Evolutionary conservation across 2,797 vertebrate genomes (phyloP).

Genomic region (Hipposideros larvatus): DNA sequence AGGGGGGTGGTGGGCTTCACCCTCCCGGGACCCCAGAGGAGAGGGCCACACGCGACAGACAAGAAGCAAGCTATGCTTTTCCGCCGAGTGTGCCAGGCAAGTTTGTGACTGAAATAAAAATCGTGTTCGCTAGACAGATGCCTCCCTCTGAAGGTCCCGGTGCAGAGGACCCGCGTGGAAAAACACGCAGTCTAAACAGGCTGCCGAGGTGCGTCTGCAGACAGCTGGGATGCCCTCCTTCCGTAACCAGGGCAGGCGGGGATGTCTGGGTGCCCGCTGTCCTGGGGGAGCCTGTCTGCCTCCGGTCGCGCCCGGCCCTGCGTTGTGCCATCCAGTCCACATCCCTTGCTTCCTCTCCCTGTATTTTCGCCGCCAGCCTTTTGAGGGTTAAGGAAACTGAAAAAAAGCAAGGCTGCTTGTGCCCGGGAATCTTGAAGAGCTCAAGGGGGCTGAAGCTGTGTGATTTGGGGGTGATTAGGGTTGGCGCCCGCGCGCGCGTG

Average conservation of each 20-base stretch:
- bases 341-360: fast-evolving
- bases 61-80: too few relatives aligned
- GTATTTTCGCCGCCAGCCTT: fast-evolving
- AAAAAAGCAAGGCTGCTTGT: fast-evolving
- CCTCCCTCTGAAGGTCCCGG: fast-evolving
- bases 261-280: background rate
- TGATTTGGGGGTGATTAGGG: background rate
- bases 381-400: background rate
- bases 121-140: background rate
- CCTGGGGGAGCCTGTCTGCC: background rate
- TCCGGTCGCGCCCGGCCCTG: fast-evolving
- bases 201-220: background rate
- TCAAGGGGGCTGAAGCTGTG: background rate
- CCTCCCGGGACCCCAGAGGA: background rate
- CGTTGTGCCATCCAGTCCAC: background rate
- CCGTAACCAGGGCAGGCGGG: background rate
- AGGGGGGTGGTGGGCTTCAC: too few relatives aligned
- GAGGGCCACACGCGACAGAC: too few relatives aligned
- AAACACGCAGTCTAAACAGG: background rate
- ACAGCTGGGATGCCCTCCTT: fast-evolving
- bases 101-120: conserved; percentile 40
- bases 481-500: fast-evolving
- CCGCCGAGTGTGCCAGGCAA: background rate
- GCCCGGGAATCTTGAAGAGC: background rate
- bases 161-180: background rate